These are phyloP conservation scores for Drosophila eugracilis DNA, from an alignment of 1,140 invertebrate species.

Conservation along the genomic window DNA sequence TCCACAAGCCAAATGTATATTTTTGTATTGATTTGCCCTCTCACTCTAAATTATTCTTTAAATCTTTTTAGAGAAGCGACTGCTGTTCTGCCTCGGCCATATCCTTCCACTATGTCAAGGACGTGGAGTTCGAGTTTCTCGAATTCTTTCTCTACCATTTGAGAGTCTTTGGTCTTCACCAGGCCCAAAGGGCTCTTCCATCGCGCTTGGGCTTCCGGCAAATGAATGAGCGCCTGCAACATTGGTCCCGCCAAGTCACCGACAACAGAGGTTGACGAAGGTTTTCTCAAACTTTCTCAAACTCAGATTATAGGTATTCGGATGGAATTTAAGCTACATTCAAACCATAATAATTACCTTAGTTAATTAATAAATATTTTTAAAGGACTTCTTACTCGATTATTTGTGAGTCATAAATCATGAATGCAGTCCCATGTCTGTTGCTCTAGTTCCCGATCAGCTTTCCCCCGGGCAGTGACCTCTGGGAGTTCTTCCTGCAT, in stretches of 20 bases:
- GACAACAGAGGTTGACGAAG: neutral
- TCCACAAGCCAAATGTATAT: conserved; percentile 86
- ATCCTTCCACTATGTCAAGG: conserved; percentile 2
- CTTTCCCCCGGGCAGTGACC: conserved; percentile 95
- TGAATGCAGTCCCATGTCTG: conserved; percentile 87
- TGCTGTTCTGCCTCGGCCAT: conserved; percentile 94
- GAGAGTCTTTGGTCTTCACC: neutral
- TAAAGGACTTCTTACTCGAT: too few relatives aligned
- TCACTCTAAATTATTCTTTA: too few relatives aligned
- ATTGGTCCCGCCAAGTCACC: conserved; percentile 3
- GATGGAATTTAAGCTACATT: too few relatives aligned
- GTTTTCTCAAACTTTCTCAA: too few relatives aligned
- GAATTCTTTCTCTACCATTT: conserved; percentile 6
- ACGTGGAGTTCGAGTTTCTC: conserved; percentile 9
- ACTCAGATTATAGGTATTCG: too few relatives aligned
- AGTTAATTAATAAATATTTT: neutral
- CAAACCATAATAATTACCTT: too few relatives aligned
- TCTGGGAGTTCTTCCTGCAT: conserved; percentile 95
- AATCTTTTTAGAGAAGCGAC: conserved; percentile 88
- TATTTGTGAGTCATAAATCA: too few relatives aligned
- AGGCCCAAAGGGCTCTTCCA: conserved; percentile 7
- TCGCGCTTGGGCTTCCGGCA: conserved; percentile 7
- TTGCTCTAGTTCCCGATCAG: conserved; percentile 94
- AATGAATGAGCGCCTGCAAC: conserved; percentile 8
- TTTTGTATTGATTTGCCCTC: too few relatives aligned